Percentiles rank a stretch among this genome's conserved stretches.
These are phyloP conservation scores for Salmo trutta DNA, from an alignment of 2,797 vertebrate genomes.

Conservation along the genomic window DNA sequence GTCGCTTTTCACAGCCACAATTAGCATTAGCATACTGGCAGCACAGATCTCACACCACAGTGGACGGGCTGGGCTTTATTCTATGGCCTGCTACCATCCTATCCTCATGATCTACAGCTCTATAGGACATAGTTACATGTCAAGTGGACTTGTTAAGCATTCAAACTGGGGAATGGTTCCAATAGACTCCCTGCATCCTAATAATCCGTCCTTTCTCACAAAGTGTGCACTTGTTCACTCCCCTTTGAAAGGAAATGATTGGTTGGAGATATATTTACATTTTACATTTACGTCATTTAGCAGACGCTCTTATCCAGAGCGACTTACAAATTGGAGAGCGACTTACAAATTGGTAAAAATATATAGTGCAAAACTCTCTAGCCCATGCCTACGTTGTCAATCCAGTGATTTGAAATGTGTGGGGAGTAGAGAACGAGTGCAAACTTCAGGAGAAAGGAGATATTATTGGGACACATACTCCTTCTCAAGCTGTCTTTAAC, in stretches of 20 bases:
- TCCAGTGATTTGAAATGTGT: conserved; percentile 1
- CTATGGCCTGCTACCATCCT: conserved; percentile 3
- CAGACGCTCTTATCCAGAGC: too few relatives aligned
- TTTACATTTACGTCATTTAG: too few relatives aligned
- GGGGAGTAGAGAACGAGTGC: too few relatives aligned
- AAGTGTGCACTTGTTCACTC: conserved; percentile 26
- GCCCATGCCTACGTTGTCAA: background rate
- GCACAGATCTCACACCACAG: conserved; percentile 38
- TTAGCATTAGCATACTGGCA: conserved; percentile 27
- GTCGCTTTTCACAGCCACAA: conserved; percentile 41
- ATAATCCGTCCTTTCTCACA: too few relatives aligned
- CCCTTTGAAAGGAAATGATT: conserved; percentile 27
- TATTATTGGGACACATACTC: background rate
- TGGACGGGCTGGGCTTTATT: conserved; percentile 9
- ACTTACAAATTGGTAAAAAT: too few relatives aligned
- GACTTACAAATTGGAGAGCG: too few relatives aligned
- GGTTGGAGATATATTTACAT: background rate
- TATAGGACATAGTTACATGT: conserved; percentile 11
- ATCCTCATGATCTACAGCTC: conserved; percentile 22
- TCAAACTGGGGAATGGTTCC: conserved; percentile 2
- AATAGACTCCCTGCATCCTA: background rate
- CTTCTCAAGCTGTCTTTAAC: background rate
- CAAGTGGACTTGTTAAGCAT: conserved; percentile 9
- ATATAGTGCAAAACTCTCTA: too few relatives aligned
- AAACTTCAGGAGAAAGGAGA: too few relatives aligned